Conservation (phyloP, 2,888 invertebrate genomes). For the Anodontia alba region DNA sequence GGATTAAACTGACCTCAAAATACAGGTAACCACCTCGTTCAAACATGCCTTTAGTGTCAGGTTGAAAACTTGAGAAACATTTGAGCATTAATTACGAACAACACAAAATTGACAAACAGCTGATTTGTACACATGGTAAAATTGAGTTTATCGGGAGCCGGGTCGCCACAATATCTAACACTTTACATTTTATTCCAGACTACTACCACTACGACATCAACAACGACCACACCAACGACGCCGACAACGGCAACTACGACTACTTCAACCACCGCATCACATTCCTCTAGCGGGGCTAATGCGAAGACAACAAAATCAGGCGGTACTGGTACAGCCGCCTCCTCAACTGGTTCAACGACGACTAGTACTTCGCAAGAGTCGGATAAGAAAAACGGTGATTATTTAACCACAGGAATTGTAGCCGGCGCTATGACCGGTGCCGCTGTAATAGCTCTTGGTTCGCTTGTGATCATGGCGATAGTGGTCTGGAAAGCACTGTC, state of each 20-base stretch:
- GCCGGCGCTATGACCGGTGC: background rate
- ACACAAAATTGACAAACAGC: too few species aligned
- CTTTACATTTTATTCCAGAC: background rate
- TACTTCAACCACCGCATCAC: background rate
- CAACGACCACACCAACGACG: constrained; percentile 14
- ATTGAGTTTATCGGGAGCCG: too few species aligned
- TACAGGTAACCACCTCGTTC: too few species aligned
- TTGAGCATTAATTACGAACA: too few species aligned
- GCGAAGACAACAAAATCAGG: background rate
- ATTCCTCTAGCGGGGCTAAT: background rate
- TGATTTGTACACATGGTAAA: too few species aligned
- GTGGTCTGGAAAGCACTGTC: constrained; percentile 6
- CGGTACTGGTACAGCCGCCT: background rate
- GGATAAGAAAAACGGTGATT: background rate
- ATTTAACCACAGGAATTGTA: background rate
- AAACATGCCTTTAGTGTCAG: too few species aligned
- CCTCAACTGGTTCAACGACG: background rate
- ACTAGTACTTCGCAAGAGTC: background rate
- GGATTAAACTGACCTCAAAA: too few species aligned
- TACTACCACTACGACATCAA: constrained; percentile 18
- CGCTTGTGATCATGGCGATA: background rate
- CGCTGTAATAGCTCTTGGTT: background rate
- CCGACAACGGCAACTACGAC: constrained; percentile 1
- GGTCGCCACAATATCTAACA: too few species aligned
- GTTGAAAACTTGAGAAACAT: too few species aligned